Conservation (phyloP, 2,113 vertebrate genomes). For the Scartelaos histophorus region DNA sequence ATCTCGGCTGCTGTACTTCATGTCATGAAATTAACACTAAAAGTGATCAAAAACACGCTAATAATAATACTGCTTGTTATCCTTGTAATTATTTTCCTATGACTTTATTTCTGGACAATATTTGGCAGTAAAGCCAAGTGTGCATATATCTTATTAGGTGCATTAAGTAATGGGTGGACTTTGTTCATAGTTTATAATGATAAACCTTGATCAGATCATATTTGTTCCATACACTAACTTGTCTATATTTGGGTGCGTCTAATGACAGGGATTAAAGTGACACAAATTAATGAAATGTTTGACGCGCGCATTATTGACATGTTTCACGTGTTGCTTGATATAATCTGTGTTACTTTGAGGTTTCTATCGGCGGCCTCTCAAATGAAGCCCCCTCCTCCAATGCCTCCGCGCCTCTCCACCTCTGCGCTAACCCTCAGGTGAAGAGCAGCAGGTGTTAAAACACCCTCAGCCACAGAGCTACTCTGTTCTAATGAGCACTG, state of each 20-base stretch:
- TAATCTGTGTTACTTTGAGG: slow-evolving; percentile 61
- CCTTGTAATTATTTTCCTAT: too few relatives aligned
- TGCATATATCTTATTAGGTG: not conserved
- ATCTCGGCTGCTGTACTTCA: not conserved
- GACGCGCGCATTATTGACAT: slow-evolving; percentile 31
- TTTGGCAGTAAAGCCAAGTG: not conserved
- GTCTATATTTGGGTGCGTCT: not conserved
- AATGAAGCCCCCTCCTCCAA: slow-evolving; percentile 50
- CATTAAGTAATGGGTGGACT: not conserved
- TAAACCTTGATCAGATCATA: not conserved
- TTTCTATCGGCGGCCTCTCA: slow-evolving; percentile 63
- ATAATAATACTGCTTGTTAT: too few relatives aligned
- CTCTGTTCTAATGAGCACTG: slow-evolving; percentile 70
- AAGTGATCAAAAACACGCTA: not conserved
- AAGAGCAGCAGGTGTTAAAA: slow-evolving; percentile 82
- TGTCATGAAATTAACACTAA: not conserved
- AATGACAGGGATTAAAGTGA: not conserved
- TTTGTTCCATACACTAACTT: not conserved
- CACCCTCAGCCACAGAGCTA: slow-evolving; percentile 69
- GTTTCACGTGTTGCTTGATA: slow-evolving; percentile 59
- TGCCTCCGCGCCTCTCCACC: slow-evolving; percentile 45
- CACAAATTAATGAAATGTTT: slow-evolving; percentile 5
- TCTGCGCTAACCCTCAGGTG: slow-evolving; percentile 70
- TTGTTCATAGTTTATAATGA: not conserved
- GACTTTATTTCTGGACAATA: not conserved